Base-by-base conservation (phyloP, 2,888 invertebrate genomes). In the Hyalella azteca region DNA sequence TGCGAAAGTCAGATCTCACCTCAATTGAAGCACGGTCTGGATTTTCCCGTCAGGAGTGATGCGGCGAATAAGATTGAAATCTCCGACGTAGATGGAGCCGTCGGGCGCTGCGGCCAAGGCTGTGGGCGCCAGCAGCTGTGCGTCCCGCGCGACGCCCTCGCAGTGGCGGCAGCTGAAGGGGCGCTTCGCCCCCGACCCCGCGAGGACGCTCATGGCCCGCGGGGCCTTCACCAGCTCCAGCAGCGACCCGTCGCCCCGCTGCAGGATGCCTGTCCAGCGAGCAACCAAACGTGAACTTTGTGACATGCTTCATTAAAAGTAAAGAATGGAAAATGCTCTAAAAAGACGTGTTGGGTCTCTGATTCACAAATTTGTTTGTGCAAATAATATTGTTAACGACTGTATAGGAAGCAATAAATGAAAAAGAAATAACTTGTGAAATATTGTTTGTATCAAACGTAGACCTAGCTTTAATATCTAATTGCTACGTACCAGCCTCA, bases 171-270 rank as follows among this genome's bases (percentile, higher is more conserved):
- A 97, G 84, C 95, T 94, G 45, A 97, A 89, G 0, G 94, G 93
- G 50, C 98, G 90, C 87, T 96, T 95, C 85, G 95, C 93, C 0
- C 95, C 96, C 87, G 95, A 95, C 11, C 96, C 97, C 93, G 97
- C 93, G 0, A 95, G 92, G 2, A 96, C 96, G 73, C 95, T 90
- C 84, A 97, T 94, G 13, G 97, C 94, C 60, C 95, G 91, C 15
- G 85, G 82, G 48, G 79, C 79, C 32, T 78, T 79, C 87, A 95
- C 97, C 88, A 98, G 92, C 88, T 97, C 97, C 49, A 98, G 90
- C 48, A 96, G 93, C 1, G 96, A 95, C 79, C 99, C 98, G 87
- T 98, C 97, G 59, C 99, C 99, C 88, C 97, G 97, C 88, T 98
- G 98, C 73, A 99, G 90, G 83, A 98, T 97, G 32, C 97, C 94